A percentile compares a stretch with the other conserved stretches of the same genome.
These are phyloP conservation scores for Silurus meridionalis DNA, from an alignment of 2,113 vertebrate genomes.

Conservation along the genomic window DNA sequence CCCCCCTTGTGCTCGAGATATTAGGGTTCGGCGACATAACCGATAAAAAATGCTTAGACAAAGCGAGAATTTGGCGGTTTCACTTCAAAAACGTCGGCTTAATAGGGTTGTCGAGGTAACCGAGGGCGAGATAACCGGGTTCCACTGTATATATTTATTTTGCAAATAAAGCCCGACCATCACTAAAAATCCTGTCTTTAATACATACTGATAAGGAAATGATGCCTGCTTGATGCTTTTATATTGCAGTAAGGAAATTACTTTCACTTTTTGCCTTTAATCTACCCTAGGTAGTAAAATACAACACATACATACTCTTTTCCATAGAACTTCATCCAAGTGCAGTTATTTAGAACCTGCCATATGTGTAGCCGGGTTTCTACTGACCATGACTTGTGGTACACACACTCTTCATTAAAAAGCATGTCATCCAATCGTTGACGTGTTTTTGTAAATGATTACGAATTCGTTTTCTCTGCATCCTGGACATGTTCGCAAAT, in stretches of 20 bases:
- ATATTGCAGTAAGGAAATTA: neutral
- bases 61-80: no score
- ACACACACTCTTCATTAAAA: neutral
- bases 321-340: conserved; percentile 46
- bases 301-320: conserved; percentile 31
- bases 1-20: no score
- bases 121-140: no score
- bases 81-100: no score
- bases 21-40: no score
- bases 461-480: neutral
- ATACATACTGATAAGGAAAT: neutral
- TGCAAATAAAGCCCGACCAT: neutral
- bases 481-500: neutral
- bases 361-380: neutral
- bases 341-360: conserved; percentile 9
- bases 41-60: no score
- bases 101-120: no score
- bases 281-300: conserved; percentile 15
- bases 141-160: neutral
- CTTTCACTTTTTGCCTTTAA: neutral
- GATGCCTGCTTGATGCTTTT: neutral
- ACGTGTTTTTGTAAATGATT: neutral
- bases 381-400: neutral
- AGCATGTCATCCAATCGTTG: neutral
- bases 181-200: neutral